Conservation (phyloP, 2,888 invertebrate genomes). For the Drosophila quasianomalipes region DNA sequence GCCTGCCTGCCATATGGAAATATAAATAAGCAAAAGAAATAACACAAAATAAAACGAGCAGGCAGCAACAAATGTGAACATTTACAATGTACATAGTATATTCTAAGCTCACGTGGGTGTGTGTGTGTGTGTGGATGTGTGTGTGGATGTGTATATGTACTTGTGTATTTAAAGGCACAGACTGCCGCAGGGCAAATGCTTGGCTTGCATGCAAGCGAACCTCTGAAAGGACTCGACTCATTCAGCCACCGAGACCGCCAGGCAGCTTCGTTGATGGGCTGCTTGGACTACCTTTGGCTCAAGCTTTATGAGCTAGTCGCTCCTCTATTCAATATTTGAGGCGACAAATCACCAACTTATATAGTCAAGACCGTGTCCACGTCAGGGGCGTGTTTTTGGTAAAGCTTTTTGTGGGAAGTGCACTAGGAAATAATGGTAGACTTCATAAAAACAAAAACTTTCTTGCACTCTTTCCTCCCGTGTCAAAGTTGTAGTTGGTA, state of each 20-base stretch:
- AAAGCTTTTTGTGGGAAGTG: neutral
- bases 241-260: slow-evolving; percentile 2
- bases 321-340: slow-evolving; percentile 58
- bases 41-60: slow-evolving; percentile 6
- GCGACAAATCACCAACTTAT: slow-evolving; percentile 40
- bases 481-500: neutral
- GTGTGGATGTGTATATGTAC: neutral
- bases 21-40: slow-evolving; percentile 33
- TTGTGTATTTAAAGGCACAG: slow-evolving; percentile 35
- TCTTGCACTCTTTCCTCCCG: neutral
- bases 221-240: slow-evolving; percentile 55
- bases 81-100: slow-evolving; percentile 24
- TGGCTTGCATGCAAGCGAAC: slow-evolving; percentile 68
- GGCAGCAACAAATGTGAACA: slow-evolving; percentile 46
- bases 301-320: slow-evolving; percentile 57
- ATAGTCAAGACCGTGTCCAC: neutral
- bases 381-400: slow-evolving; percentile 17
- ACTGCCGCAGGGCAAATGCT: slow-evolving; percentile 71
- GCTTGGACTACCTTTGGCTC: slow-evolving; percentile 35
- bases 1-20: slow-evolving; percentile 40
- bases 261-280: slow-evolving; percentile 4
- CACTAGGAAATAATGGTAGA: neutral
- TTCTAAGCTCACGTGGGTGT: slow-evolving; percentile 18
- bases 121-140: neutral
- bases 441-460: neutral